These are phyloP conservation scores for Pristionchus japonicus DNA, from an alignment of 2,888 invertebrate genomes.

Conservation along the genomic window DNA sequence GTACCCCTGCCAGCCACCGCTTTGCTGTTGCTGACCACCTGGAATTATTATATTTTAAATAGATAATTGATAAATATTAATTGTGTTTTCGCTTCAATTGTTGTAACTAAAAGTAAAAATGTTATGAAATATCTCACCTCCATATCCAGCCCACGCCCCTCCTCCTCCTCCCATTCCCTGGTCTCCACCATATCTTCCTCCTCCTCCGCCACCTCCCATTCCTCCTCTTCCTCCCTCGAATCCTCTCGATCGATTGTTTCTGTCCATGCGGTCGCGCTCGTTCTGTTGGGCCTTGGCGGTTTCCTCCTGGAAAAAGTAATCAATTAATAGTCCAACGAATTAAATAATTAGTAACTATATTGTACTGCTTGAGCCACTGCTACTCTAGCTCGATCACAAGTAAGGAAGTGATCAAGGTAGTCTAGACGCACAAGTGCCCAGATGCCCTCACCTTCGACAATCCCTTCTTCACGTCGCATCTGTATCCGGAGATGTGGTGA, in stretches of 20 bases:
- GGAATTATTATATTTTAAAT: too few species aligned
- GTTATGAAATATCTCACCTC: neutral
- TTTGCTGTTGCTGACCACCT: neutral
- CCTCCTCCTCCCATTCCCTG: neutral
- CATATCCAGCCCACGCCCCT: constrained; percentile 19
- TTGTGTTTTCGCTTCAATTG: neutral
- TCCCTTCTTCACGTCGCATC: constrained; percentile 74
- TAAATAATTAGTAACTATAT: neutral
- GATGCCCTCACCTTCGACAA: constrained; percentile 56
- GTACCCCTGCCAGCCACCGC: neutral
- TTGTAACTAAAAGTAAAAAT: neutral
- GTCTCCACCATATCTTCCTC: neutral
- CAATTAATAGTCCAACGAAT: neutral
- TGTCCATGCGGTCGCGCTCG: constrained; percentile 59
- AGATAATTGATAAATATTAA: neutral
- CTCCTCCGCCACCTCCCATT: constrained; percentile 11
- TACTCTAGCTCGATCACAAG: too few species aligned
- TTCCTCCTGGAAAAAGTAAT: constrained; percentile 60
- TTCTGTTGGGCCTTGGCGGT: constrained; percentile 56
- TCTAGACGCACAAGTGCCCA: too few species aligned
- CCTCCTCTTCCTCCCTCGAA: constrained; percentile 13
- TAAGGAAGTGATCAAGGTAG: too few species aligned
- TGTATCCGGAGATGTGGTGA: constrained; percentile 65
- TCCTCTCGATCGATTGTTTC: constrained; percentile 54
- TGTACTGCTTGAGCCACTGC: too few species aligned